A percentile compares a stretch with the other conserved stretches of the same genome.
phyloP scores from a whole-genome alignment of 2,888 invertebrate species.

The Caenorhabditis sinica region DNA sequence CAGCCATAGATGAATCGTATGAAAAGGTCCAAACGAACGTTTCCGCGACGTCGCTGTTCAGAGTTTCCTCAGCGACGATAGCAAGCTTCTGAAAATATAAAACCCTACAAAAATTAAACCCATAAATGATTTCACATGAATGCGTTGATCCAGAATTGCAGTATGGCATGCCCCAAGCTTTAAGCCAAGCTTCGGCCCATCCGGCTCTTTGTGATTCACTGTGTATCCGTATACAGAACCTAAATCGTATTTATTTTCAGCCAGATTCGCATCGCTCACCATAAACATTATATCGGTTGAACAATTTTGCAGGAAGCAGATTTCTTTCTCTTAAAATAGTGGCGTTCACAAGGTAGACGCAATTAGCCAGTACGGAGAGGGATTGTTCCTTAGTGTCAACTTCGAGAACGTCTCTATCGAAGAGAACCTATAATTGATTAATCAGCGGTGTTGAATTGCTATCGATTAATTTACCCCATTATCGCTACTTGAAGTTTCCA shows the following conservation, averaged over 20 bases:
- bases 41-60: conserved; percentile 23
- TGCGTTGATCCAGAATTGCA: conserved; percentile 1
- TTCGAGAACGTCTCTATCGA: background rate
- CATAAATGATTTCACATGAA: conserved; percentile 18
- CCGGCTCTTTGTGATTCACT: background rate
- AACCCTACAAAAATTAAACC: background rate
- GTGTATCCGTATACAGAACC: conserved; percentile 49
- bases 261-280: conserved; percentile 1
- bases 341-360: conserved; percentile 33
- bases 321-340: conserved; percentile 56
- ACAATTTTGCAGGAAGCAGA: conserved; percentile 38
- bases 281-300: conserved; percentile 41
- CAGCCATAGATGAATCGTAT: background rate
- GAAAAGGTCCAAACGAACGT: conserved; percentile 54
- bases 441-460: no score
- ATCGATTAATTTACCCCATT: background rate
- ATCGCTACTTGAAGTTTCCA: background rate
- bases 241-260: background rate
- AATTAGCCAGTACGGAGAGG: conserved; percentile 5
- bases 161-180: conserved; percentile 9
- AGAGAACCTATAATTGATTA: background rate
- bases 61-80: conserved; percentile 32
- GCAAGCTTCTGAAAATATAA: conserved; percentile 52
- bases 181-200: conserved; percentile 7
- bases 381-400: background rate